Conservation (phyloP, 1,140 invertebrate genomes). For the Drosophila lacteicornis region DNA sequence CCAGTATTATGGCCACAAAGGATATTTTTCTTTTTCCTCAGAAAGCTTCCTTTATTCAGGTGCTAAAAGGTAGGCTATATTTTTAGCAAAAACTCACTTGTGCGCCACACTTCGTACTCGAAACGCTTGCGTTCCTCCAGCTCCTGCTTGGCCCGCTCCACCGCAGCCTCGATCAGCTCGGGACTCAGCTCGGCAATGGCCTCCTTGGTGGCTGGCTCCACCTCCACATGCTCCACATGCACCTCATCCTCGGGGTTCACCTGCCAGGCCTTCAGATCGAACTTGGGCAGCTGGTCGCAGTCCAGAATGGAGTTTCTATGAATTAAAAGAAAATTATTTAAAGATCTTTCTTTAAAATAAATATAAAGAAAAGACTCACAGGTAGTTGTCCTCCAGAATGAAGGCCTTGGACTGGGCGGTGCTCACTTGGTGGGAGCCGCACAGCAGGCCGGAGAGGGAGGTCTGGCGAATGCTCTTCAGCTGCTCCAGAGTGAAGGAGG, state of each 20-base stretch:
- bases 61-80: too few relatives aligned
- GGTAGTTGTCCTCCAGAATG: constrained; percentile 93
- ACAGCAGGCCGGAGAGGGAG: constrained; percentile 86
- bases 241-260: constrained; percentile 59
- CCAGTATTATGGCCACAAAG: too few relatives aligned
- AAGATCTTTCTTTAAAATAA: neutral
- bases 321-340: constrained; percentile 1
- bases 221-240: constrained; percentile 71
- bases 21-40: too few relatives aligned
- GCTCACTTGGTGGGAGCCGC: constrained; percentile 85
- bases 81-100: constrained; percentile 54
- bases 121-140: constrained; percentile 89
- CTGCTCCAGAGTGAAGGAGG: constrained; percentile 92
- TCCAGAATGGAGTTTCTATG: constrained; percentile 91
- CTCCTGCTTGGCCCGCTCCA: constrained; percentile 91
- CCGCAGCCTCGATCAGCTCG: constrained; percentile 87
- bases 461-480: constrained; percentile 86
- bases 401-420: constrained; percentile 94
- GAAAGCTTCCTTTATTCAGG: too few relatives aligned
- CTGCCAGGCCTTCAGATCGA: constrained; percentile 86
- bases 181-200: constrained; percentile 84
- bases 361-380: constrained; percentile 86
- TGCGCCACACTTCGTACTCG: constrained; percentile 91
- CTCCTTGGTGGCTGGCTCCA: constrained; percentile 77
- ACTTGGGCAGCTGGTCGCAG: constrained; percentile 89